A percentile compares a stretch with the other conserved stretches of the same genome.
phyloP scores from a whole-genome alignment of 1,140 invertebrate species.

The Drosophila pachea region DNA sequence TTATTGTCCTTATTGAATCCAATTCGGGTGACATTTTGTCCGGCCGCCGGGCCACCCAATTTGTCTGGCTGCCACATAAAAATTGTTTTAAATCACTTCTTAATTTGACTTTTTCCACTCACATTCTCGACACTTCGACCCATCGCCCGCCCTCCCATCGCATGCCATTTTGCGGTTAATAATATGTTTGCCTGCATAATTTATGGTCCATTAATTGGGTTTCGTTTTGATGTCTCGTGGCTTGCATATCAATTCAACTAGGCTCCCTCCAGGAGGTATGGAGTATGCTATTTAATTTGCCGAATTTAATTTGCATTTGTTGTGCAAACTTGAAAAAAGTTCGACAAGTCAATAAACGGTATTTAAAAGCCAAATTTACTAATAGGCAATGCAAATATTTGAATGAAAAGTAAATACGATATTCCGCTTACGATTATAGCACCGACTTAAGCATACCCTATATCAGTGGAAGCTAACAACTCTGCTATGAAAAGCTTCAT shows the following conservation, averaged over 20 bases:
- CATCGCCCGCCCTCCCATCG: background rate
- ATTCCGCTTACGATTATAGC: background rate
- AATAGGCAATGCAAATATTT: constrained; percentile 7
- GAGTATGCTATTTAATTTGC: background rate
- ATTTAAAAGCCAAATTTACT: constrained; percentile 1
- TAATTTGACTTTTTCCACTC: constrained; percentile 55
- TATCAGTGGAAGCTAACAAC: no score
- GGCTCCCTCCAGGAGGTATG: background rate
- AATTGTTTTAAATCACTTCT: constrained; percentile 69
- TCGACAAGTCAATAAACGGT: background rate
- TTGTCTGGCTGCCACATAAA: constrained; percentile 64
- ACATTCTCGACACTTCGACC: background rate
- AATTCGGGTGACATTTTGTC: constrained; percentile 33
- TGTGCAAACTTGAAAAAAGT: constrained; percentile 4
- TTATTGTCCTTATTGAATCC: constrained; percentile 43
- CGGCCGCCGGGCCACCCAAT: constrained; percentile 29
- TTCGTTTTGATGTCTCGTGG: background rate
- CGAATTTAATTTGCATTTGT: background rate
- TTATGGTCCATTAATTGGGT: constrained; percentile 1
- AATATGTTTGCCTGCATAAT: background rate
- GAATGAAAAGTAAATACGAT: background rate
- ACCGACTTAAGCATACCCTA: no score
- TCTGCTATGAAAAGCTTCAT: no score
- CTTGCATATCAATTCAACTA: background rate
- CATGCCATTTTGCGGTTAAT: background rate